Conservation (phyloP, 2,888 invertebrate genomes). For the Papilio protenor region DNA sequence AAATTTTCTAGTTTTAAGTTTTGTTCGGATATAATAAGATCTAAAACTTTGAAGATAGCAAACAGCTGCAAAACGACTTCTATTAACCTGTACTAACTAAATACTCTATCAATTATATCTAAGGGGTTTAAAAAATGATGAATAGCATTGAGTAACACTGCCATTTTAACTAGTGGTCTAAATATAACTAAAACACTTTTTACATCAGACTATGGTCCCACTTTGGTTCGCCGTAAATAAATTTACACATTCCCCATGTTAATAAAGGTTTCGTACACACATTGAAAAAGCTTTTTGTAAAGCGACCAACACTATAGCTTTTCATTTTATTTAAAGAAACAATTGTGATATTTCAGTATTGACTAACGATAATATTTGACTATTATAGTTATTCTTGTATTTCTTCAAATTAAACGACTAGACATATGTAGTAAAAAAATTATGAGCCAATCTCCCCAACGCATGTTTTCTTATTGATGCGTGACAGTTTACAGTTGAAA, state of each 20-base stretch:
- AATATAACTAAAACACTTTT: not conserved
- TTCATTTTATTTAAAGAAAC: too few species aligned
- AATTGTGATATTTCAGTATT: too few species aligned
- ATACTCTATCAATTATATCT: not conserved
- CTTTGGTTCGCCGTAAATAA: not conserved
- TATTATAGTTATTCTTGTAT: too few species aligned
- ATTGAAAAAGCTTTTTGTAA: not conserved
- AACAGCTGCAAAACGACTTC: not conserved
- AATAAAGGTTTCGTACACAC: constrained; percentile 6
- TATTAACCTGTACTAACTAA: not conserved
- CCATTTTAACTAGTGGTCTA: not conserved
- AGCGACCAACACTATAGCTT: not conserved
- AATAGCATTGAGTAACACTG: too few species aligned
- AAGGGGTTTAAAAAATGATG: not conserved
- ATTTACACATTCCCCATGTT: constrained; percentile 4
- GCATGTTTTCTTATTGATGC: constrained; percentile 23
- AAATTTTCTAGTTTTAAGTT: constrained; percentile 2
- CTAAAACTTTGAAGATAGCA: not conserved
- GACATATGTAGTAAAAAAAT: constrained; percentile 26
- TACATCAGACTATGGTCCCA: not conserved
- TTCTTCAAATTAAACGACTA: constrained; percentile 3
- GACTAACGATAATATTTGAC: too few species aligned
- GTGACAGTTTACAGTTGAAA: constrained; percentile 34
- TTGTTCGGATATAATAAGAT: not conserved
- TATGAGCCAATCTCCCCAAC: constrained; percentile 12